These are phyloP conservation scores for Macrobrachium nipponense DNA, from an alignment of 1,140 invertebrate genomes.

Conservation along the genomic window DNA sequence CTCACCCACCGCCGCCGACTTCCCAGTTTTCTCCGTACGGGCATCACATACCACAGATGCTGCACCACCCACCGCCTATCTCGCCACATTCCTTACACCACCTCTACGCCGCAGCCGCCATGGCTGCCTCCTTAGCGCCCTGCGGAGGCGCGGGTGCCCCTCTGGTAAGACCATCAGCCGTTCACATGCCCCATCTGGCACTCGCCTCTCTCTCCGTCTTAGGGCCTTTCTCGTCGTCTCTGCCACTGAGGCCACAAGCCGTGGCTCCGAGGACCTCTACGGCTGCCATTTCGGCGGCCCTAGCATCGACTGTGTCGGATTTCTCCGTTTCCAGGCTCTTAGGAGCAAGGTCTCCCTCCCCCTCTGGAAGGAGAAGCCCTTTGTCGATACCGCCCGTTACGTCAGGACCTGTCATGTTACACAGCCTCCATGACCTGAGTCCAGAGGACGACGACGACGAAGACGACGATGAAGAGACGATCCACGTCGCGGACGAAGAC, in stretches of 20 bases:
- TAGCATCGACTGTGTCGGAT: constrained; percentile 42
- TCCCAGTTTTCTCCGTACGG: constrained; percentile 44
- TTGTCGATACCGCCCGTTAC: neutral
- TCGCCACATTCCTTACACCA: constrained; percentile 55
- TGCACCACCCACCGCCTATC: constrained; percentile 45
- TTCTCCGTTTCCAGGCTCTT: constrained; percentile 48
- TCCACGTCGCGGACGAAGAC: constrained; percentile 35
- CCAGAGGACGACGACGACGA: constrained; percentile 25
- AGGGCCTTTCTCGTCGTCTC: constrained; percentile 18
- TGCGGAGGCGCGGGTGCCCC: constrained; percentile 28
- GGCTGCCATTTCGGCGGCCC: neutral
- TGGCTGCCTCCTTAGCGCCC: constrained; percentile 49
- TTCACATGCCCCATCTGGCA: constrained; percentile 2
- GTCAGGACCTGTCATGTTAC: neutral
- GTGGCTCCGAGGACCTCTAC: constrained; percentile 9
- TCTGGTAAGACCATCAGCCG: constrained; percentile 21
- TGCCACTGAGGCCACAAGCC: constrained; percentile 4
- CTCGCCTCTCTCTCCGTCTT: constrained; percentile 43
- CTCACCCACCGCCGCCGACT: constrained; percentile 39
- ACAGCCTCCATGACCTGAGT: neutral
- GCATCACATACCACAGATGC: constrained; percentile 33
- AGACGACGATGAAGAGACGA: constrained; percentile 30
- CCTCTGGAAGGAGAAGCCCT: neutral
- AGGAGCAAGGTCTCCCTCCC: neutral
- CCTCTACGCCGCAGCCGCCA: constrained; percentile 50